These are phyloP conservation scores for Rhyacophila evoluta DNA, from an alignment of 2,888 invertebrate genomes.

Conservation along the genomic window DNA sequence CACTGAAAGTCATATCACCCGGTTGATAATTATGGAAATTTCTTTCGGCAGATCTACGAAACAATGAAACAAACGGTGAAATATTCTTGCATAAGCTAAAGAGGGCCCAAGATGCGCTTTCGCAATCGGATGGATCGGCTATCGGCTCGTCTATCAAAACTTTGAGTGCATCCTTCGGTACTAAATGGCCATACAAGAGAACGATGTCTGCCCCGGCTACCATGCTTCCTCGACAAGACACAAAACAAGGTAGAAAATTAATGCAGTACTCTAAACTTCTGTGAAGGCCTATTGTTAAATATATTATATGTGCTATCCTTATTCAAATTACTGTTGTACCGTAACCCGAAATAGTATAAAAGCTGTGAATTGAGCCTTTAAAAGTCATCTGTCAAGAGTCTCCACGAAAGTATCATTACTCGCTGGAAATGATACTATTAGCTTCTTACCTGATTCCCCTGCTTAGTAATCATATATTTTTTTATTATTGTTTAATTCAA, in stretches of 20 bases:
- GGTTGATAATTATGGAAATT: too few relatives aligned
- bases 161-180: slow-evolving; percentile 87
- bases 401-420: too few relatives aligned
- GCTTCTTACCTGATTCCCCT: too few relatives aligned
- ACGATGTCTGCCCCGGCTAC: slow-evolving; percentile 94
- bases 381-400: too few relatives aligned
- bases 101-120: slow-evolving; percentile 89
- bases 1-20: too few relatives aligned
- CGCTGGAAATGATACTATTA: too few relatives aligned
- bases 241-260: slow-evolving; percentile 70
- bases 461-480: too few relatives aligned
- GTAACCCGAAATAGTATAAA: not conserved
- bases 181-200: slow-evolving; percentile 95
- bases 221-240: slow-evolving; percentile 80
- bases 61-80: slow-evolving; percentile 90
- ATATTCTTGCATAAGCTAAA: slow-evolving; percentile 87
- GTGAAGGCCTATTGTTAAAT: too few relatives aligned
- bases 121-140: slow-evolving; percentile 74
- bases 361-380: not conserved
- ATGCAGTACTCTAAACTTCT: not conserved
- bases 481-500: too few relatives aligned
- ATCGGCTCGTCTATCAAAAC: slow-evolving; percentile 71
- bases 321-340: not conserved
- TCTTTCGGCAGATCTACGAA: slow-evolving; percentile 88
- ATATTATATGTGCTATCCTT: too few relatives aligned